Evolutionary conservation across 2,888 invertebrate species (phyloP), one percentile per base, ranked within the genome.

Genomic region (Stenodema calcarata): DNA sequence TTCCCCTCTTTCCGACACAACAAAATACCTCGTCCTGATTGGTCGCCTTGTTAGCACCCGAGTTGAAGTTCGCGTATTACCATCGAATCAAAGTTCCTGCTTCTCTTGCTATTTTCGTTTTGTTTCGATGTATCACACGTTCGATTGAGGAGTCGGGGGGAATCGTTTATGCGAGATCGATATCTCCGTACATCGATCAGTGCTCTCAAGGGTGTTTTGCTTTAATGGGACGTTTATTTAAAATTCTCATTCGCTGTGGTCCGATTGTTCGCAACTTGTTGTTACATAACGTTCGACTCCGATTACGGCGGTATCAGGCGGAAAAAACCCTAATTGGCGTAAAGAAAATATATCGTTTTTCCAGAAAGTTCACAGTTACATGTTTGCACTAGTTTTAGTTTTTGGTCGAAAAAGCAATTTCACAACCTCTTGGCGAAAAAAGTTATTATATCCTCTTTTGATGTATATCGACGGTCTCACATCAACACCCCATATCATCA

Each of bases 121-220:
- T 78, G 18, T 78, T 44, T 75, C 16, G 30, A 35, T 7, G 28
- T 30, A 30, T 78, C 41, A 78, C 44, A 78, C 78, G 44, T 44
- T 18, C 78, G 44, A 78, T 78, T 78, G 78, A 78, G 42, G 42
- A 44, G 27, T 4, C 12, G 28, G 44, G 18, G 23, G 78, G 41
- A 78, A 78, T 78, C 78, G 78, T 44, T 78, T 78, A 78, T 78
- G 41, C 78, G 78, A 42, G 41, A 78, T 78, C 35, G 62, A 23
- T 62, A 62, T 62, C 62, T 6, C 18, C 2, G 62, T 18, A 12
- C 62, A 62, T 62, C 62, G 23, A 62, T 62, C 62, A 62, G 62
- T 9, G 27, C 27, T 62, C 23, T 62, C 9, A 62, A 23, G 62
- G 62, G 62, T 62, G 62, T 62, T 62, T 62, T 18, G 3, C 62